Evolutionary conservation across 2,113 vertebrate species (phyloP).

Genomic region (Herpetotheres cachinnans): DNA sequence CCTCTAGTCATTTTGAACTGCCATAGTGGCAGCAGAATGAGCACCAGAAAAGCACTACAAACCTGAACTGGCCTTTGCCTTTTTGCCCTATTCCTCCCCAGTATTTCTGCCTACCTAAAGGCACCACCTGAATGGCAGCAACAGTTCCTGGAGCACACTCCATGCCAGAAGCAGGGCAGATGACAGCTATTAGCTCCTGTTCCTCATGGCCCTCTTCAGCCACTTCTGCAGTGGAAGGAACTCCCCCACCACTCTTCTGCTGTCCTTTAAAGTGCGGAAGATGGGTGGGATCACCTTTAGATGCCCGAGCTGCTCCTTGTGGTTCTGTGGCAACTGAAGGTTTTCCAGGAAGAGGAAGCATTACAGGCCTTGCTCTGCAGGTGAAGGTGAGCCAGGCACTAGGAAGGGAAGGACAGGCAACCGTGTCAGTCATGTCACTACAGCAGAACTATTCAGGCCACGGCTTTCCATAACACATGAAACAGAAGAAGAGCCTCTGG

Average conservation of each 20-base stretch:
- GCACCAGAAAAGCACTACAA: not conserved
- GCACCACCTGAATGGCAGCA: not conserved
- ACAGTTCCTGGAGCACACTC: not conserved
- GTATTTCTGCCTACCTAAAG: not conserved
- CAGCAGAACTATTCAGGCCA: conserved; percentile 5
- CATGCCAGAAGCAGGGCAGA: not conserved
- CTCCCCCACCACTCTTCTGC: not conserved
- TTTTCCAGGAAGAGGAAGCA: not conserved
- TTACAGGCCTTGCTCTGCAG: not conserved
- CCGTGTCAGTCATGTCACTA: not conserved
- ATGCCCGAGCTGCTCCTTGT: not conserved
- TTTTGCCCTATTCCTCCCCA: not conserved
- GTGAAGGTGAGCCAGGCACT: not conserved
- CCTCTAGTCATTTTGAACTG: not conserved
- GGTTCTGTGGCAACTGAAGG: not conserved
- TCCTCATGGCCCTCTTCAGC: not conserved
- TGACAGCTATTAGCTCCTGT: not conserved
- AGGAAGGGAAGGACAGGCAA: not conserved
- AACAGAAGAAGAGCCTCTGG: conserved; percentile 17
- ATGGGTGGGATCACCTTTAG: not conserved
- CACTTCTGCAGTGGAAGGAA: not conserved
- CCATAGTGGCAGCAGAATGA: not conserved
- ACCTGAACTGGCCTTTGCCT: not conserved
- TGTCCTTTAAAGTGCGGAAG: not conserved
- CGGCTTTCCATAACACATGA: not conserved